Base-by-base conservation (phyloP, 2,888 invertebrate genomes). In the Melieria crassipennis region DNA sequence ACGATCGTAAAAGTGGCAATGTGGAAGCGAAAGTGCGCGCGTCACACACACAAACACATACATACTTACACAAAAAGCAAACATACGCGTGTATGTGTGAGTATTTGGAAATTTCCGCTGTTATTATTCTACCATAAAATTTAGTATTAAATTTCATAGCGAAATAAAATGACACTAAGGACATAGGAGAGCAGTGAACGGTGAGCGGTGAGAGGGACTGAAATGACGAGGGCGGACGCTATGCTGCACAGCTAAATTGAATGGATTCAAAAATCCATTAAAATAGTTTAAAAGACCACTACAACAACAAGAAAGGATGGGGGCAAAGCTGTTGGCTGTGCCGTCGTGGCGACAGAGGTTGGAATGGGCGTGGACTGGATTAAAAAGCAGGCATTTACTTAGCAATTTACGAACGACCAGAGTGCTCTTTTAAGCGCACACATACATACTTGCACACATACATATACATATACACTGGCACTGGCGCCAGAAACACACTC, bases 231-330 rank as follows among this genome's bases (percentile, higher is more conserved):
- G 30, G 30, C 30, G 30, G 30, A 30, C 30, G 30, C 30, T 30
- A 30, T 30, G 30, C 30, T n/a, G 62, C 16, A 5, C 73, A 75
- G 81, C 75, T 78, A 74, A 80, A 82, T 72, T 50, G 79, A 71
- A 78, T 72, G 77, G 65, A 80, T 78, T 82, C 78, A 82, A 81
- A 82, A 81, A 80, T 82, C 82, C 82, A 81, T 82, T 81, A 81
- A 82, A 82, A 82, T 76, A 75, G 80, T 77, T 80, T 75, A 76
- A 77, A 75, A 73, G 77, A 75, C 79, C 46, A 30, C 43, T 3
- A 42, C 11, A 52, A 67, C 50, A 61, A 42, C 50, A 67, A 67
- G 5, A 4, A 10, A 3, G 11, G 45, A 0, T 61, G 16, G 52
- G 52, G 6, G 4, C 11, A 42, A n/a, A 56, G 65, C n/a, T 5